Base-by-base conservation (phyloP, 53 echinoderm and acorn worm species). In the Holothuria scabra region DNA sequence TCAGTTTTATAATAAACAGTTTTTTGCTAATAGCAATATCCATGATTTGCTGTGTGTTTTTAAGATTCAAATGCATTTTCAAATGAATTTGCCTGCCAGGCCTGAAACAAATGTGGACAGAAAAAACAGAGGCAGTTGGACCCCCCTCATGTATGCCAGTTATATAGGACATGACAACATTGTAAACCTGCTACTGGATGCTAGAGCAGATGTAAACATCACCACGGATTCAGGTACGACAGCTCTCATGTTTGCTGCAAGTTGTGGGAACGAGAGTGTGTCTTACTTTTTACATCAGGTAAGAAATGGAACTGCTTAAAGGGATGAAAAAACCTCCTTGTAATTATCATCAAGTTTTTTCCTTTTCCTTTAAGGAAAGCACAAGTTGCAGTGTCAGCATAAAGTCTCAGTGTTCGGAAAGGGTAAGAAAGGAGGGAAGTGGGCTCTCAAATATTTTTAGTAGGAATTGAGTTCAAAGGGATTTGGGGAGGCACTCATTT, bases 131-230 rank as follows among this genome's bases (percentile, higher is more conserved):
- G 91, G 95, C 18, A 69, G 87, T 56, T 99, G 99, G 99, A 94
- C 99, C 1, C 86, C 99, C 19, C 90, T 99, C 33, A 99, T 99
- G 99, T 99, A 99, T 85, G 99, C 99, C 79, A 89, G 92, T 65
- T 99, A 99, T 91, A 95, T 99, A 33, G 94, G 95, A 28, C 99
- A 99, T 58, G 95, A 95, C 84, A 95, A 92, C 76, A 74, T 97
- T 14, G 93, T 93, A 59, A 93, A 91, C 67, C 82, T 95, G 24
- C 74, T 99, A 57, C 83, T 95, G 31, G 99, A 95, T 37, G 92
- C 94, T 4, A 90, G 90, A 46, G 94, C 88, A 5, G 71, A 89
- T 61, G 94, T 91, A 8, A 88, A 91, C 67, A 1, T 95, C 57
- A 82, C 82, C 46, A 88, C 93, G 13, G 87, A 92, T 41, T 92